phyloP scores from a whole-genome alignment of 2,888 invertebrate genomes.

The Hirudinaria manillensis region DNA sequence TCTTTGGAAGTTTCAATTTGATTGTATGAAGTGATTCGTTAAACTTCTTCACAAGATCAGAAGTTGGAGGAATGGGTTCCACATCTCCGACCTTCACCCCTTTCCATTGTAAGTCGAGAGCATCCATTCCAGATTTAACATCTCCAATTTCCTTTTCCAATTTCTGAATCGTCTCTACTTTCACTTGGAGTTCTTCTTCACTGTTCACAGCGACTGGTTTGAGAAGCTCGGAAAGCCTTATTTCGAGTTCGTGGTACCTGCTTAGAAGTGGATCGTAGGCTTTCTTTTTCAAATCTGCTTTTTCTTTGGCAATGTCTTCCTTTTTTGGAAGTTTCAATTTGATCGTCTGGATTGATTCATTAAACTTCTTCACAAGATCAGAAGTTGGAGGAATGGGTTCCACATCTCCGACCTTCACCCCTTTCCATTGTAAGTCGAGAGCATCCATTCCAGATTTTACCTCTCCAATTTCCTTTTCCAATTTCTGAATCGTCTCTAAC shows the following conservation, averaged over 20 bases:
- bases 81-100: not conserved
- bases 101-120: conserved; percentile 1
- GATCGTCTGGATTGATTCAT: not conserved
- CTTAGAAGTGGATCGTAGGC: not conserved
- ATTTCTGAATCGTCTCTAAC: not conserved
- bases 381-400: not conserved
- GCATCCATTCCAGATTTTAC: not conserved
- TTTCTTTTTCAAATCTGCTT: conserved; percentile 6
- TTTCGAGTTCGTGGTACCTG: not conserved
- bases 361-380: not conserved
- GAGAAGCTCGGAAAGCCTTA: not conserved
- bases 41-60: not conserved
- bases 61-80: not conserved
- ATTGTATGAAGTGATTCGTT: not conserved
- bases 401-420: not conserved
- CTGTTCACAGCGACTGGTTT: not conserved
- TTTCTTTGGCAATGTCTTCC: conserved; percentile 7
- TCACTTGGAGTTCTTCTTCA: not conserved
- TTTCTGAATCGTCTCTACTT: not conserved
- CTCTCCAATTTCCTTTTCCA: conserved; percentile 17
- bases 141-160: conserved; percentile 18
- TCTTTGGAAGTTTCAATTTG: conserved; percentile 1
- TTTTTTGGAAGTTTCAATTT: conserved; percentile 12
- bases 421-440: conserved; percentile 6
- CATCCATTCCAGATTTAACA: not conserved